Percentiles rank a stretch among this genome's conserved stretches.
These are phyloP conservation scores for Cariama cristata DNA, from an alignment of 2,113 vertebrate species.

Conservation along the genomic window DNA sequence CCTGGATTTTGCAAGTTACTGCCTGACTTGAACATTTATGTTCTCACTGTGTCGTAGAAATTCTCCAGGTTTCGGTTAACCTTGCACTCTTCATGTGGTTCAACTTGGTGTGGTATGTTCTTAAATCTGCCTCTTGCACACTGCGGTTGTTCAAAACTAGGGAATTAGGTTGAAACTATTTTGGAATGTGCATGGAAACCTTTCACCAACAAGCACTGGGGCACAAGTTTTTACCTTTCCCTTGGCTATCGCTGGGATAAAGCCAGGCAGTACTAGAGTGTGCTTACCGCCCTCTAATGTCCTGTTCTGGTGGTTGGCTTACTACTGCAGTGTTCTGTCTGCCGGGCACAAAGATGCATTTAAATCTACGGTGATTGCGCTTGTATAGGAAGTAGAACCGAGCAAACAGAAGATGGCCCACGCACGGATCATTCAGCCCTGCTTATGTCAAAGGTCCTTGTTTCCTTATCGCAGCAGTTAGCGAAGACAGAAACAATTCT, in stretches of 20 bases:
- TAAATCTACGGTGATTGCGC: accelerated
- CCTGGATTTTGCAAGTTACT: background rate
- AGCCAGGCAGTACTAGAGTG: background rate
- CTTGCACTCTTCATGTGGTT: background rate
- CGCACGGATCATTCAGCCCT: background rate
- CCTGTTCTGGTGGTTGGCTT: background rate
- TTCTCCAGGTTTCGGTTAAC: background rate
- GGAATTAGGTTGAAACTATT: background rate
- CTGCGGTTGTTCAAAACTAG: background rate
- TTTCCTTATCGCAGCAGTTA: background rate
- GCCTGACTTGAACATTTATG: background rate
- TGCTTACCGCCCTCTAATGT: constrained; percentile 25
- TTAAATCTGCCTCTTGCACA: background rate
- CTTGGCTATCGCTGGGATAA: background rate
- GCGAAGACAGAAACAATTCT: background rate
- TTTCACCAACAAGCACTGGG: background rate
- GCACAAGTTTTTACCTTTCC: background rate
- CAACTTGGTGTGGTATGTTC: background rate
- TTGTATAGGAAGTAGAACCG: background rate
- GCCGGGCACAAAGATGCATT: accelerated
- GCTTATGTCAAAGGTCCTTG: background rate
- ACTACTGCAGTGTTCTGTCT: accelerated
- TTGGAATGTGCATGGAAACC: background rate
- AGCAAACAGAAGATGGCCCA: background rate
- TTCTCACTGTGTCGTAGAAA: background rate